Evolutionary conservation across 2,888 invertebrate species (phyloP).

Genomic region (Drosophila multiciliata): DNA sequence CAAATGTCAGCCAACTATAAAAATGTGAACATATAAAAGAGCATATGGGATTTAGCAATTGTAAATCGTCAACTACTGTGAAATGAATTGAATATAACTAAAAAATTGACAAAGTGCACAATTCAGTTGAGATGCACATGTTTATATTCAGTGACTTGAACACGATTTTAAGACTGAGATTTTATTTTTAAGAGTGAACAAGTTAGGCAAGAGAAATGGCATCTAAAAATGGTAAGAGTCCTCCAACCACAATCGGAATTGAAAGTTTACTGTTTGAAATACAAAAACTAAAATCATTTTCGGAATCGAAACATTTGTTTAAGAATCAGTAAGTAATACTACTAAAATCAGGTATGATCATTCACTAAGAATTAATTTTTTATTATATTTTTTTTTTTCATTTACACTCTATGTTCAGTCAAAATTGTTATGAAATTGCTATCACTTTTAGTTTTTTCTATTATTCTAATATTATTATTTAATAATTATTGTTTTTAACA

Average conservation of each 20-base stretch:
- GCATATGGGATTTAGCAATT: constrained; percentile 32
- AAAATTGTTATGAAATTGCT: not conserved
- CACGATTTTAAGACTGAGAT: not conserved
- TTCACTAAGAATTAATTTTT: not conserved
- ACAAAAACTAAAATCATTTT: not conserved
- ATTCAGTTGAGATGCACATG: not conserved
- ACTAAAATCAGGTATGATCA: not conserved
- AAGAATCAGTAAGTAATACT: not conserved
- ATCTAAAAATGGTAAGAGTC: not conserved
- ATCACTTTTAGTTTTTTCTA: not conserved
- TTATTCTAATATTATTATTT: not conserved
- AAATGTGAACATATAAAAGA: constrained; percentile 42
- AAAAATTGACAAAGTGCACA: constrained; percentile 24
- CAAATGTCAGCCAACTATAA: constrained; percentile 73
- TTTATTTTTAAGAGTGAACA: not conserved
- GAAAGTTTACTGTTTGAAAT: not conserved
- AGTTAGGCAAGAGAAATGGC: not conserved
- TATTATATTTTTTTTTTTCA: not conserved
- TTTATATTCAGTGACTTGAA: not conserved
- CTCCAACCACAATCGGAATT: not conserved
- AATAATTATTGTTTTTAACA: not conserved
- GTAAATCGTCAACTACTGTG: constrained; percentile 36
- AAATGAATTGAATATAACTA: constrained; percentile 39
- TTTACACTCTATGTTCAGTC: not conserved
- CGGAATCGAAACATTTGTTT: not conserved